Percentiles rank a stretch among this genome's conserved stretches.
Conservation (phyloP, 2,888 invertebrate species). For the Periphyllus acericola region DNA sequence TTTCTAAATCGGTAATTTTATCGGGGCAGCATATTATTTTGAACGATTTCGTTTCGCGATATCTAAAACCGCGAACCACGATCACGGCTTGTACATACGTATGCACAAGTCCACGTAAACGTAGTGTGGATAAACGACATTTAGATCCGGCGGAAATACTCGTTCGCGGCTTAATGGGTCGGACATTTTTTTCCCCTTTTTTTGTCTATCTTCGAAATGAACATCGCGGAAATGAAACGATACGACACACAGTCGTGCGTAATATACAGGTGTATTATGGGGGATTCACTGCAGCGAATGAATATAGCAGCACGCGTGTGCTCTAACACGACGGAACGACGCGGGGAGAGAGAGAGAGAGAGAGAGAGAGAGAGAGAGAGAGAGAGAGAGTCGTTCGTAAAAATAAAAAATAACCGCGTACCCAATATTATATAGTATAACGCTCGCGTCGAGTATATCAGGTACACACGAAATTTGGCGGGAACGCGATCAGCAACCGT, state of each 20-base stretch:
- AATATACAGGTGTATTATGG: too few relatives aligned
- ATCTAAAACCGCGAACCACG: neutral
- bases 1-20: neutral
- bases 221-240: neutral
- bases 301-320: neutral
- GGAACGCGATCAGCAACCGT: neutral
- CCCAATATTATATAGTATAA: neutral
- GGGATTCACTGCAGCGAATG: neutral
- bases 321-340: neutral
- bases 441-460: too few relatives aligned
- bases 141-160: neutral
- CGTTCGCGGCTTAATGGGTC: neutral
- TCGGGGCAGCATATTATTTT: neutral
- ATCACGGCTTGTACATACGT: too few relatives aligned
- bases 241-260: neutral
- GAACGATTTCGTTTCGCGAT: neutral
- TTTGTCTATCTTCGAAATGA: too few relatives aligned
- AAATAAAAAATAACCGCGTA: neutral
- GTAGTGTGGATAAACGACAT: neutral
- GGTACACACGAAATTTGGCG: neutral
- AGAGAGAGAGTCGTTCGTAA: neutral
- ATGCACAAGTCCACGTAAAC: neutral
- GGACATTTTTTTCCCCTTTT: neutral
- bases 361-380: neutral
- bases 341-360: neutral